A percentile compares a stretch with the other conserved stretches of the same genome.
These are phyloP conservation scores for Ethmia dodecea DNA, from an alignment of 2,888 invertebrate genomes.

Conservation along the genomic window DNA sequence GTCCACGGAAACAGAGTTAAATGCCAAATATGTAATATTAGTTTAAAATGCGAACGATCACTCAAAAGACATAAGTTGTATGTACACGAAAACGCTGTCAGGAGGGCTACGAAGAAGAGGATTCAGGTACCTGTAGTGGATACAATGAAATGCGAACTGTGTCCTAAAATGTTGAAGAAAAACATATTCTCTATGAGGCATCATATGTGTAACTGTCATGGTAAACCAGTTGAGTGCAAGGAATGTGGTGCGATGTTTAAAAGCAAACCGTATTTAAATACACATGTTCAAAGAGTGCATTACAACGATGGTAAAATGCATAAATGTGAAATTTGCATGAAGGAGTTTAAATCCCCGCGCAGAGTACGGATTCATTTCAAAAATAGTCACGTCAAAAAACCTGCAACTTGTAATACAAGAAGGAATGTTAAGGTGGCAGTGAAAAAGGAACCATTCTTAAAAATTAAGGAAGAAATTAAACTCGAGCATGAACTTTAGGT, in stretches of 20 bases:
- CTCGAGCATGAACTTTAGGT: too few species aligned
- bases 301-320: slow-evolving; percentile 25
- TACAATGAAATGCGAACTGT: slow-evolving; percentile 18
- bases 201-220: slow-evolving; percentile 27
- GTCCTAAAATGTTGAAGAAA: slow-evolving; percentile 16
- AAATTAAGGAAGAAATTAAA: too few species aligned
- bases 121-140: background rate
- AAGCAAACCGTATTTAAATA: slow-evolving; percentile 21
- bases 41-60: slow-evolving; percentile 21
- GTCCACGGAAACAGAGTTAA: background rate
- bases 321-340: slow-evolving; percentile 29
- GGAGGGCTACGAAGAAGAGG: background rate
- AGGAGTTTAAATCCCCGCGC: slow-evolving; percentile 29
- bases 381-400: slow-evolving; percentile 12
- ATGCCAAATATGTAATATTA: slow-evolving; percentile 10
- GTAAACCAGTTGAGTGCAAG: slow-evolving; percentile 16
- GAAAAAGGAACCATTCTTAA: too few species aligned
- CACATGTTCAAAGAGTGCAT: slow-evolving; percentile 28
- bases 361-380: slow-evolving; percentile 33
- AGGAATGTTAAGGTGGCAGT: too few species aligned
- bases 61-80: slow-evolving; percentile 18
- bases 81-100: background rate
- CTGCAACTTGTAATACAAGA: background rate
- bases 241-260: slow-evolving; percentile 28
- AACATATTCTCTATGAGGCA: slow-evolving; percentile 12